Base-by-base conservation (phyloP, 2,797 vertebrate species). In the Pseudochromis fuscus region DNA sequence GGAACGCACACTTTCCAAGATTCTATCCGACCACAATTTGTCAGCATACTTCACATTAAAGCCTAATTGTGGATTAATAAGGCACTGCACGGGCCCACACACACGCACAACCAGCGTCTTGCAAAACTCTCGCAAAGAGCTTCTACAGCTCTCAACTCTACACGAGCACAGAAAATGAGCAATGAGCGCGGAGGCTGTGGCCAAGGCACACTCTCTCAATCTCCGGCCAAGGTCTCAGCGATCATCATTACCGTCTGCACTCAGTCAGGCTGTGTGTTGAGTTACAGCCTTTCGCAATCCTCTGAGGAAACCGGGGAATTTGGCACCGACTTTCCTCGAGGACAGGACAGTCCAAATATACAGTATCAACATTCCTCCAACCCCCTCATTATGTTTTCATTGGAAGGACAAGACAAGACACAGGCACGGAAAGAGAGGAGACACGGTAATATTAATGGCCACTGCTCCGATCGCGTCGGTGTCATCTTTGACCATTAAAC, bases 181-280 rank as follows among this genome's bases (percentile, higher is more conserved):
- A 85, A 85, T 84, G 66, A 81, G 72, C 25, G 11, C 30, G 13
- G 67, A 69, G 73, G 67, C 69, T 40, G 2, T 1, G 80, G 88
- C 89, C 89, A 88, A 91, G 77, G 73, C 88, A 83, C 79, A 71
- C 87, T 82, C 76, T 69, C 83, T 68, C 75, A 38, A 65, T 79
- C 85, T 69, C 55, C 31, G 67, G 88, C 89, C 89, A 88, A 90
- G 89, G 89, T 84, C 89, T 89, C 42, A 7, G 81, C 67, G 79
- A 89, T 90, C 91, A 91, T 91, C 83, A 89, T 91, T 88, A 92
- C 81, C 76, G 87, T 86, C 90, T 89, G 87, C 85, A 50, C 88
- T 81, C 79, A 75, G 83, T 72, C 85, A 49, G 88, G 53, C 82
- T 42, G 72, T 82, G 83, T 74, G 88, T 87, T 82, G 85, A 91